Percentiles rank a stretch among this genome's conserved stretches.
Evolutionary conservation across 2,113 vertebrate species (phyloP).

Genomic region (Daboia siamensis): DNA sequence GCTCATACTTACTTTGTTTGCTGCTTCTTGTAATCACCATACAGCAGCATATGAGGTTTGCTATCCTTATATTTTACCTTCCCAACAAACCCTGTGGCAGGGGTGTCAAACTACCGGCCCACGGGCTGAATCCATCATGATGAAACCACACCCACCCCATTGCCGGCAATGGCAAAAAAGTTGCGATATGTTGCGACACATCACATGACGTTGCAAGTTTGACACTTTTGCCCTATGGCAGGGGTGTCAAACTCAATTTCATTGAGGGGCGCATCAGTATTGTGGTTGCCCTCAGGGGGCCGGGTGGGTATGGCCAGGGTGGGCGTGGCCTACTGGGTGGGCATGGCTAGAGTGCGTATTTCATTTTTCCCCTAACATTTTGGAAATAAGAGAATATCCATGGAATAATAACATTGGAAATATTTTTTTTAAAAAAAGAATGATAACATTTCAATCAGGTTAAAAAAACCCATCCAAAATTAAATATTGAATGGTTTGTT

Average conservation of each 20-base stretch:
- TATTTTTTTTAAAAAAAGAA: background rate
- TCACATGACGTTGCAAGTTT: too few relatives aligned
- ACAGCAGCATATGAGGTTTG: background rate
- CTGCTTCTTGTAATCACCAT: background rate
- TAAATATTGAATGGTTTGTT: background rate
- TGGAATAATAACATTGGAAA: background rate
- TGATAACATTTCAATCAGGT: background rate
- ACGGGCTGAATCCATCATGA: too few relatives aligned
- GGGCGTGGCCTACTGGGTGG: too few relatives aligned
- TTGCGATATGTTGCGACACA: too few relatives aligned
- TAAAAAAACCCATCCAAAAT: background rate
- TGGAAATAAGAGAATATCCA: background rate
- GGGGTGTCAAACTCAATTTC: too few relatives aligned
- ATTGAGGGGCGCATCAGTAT: too few relatives aligned
- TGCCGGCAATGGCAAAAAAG: too few relatives aligned
- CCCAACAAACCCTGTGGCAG: background rate
- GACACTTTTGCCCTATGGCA: background rate
- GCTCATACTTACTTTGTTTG: background rate
- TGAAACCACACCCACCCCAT: too few relatives aligned
- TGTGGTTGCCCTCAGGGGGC: too few relatives aligned
- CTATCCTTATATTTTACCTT: background rate
- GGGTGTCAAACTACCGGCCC: too few relatives aligned
- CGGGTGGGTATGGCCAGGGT: too few relatives aligned
- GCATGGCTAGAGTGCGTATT: too few relatives aligned
- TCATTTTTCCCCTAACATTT: background rate